phyloP scores from a whole-genome alignment of 2,888 invertebrate species.

The Drosophila demipolita region DNA sequence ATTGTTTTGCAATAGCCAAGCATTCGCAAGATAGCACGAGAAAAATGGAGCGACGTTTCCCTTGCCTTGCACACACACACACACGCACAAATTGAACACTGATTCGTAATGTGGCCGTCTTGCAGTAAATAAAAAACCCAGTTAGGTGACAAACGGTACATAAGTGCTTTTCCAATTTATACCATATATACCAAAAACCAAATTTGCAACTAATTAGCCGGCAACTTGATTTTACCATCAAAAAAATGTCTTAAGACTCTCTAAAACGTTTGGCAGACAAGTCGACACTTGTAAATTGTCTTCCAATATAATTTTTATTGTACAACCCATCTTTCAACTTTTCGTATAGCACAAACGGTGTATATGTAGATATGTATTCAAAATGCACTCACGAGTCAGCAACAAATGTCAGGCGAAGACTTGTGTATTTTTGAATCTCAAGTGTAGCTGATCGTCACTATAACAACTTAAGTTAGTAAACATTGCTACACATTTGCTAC shows the following conservation, averaged over 20 bases:
- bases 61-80: conserved; percentile 73
- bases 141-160: background rate
- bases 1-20: conserved; percentile 58
- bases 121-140: conserved; percentile 19
- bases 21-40: conserved; percentile 72
- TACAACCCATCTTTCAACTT: background rate
- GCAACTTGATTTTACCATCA: conserved; percentile 48
- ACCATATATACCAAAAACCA: conserved; percentile 27
- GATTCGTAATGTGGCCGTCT: conserved; percentile 42
- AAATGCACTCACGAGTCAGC: conserved; percentile 3
- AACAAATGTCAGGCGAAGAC: background rate
- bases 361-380: conserved; percentile 6
- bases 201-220: conserved; percentile 47
- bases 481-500: background rate
- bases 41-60: conserved; percentile 78
- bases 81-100: conserved; percentile 62
- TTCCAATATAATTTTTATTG: background rate
- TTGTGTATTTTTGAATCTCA: too few species aligned
- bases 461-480: background rate
- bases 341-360: conserved; percentile 5
- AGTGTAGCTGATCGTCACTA: background rate
- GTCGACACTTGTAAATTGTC: background rate
- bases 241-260: conserved; percentile 4
- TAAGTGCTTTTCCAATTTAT: conserved; percentile 4
- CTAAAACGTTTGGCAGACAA: background rate